Percentiles rank a stretch among this genome's conserved stretches.
Conservation (phyloP, 2,888 invertebrate species). For the Laspeyria flexula region DNA sequence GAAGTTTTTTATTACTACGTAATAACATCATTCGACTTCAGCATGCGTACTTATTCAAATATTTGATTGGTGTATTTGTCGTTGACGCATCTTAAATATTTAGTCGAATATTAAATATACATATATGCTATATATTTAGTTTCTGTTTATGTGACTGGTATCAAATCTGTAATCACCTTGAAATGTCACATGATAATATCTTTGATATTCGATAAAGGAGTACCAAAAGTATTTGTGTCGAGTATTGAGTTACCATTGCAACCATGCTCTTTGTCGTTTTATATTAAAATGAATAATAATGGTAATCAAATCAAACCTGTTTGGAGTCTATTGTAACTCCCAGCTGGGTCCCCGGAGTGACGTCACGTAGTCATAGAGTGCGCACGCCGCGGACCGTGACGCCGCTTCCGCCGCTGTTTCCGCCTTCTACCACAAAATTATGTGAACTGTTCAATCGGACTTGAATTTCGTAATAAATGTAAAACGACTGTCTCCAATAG, state of each 20-base stretch:
- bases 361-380: constrained; percentile 69
- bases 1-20: constrained; percentile 25
- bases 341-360: constrained; percentile 59
- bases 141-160: constrained; percentile 41
- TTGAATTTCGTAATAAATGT: constrained; percentile 62
- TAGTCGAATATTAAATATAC: too few species aligned
- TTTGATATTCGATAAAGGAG: constrained; percentile 53
- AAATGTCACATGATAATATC: constrained; percentile 59
- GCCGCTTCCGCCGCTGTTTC: constrained; percentile 80
- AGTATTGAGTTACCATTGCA: constrained; percentile 42
- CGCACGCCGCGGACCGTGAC: constrained; percentile 76
- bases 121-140: too few species aligned
- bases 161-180: constrained; percentile 56
- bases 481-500: constrained; percentile 20
- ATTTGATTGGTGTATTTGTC: constrained; percentile 6
- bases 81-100: constrained; percentile 12
- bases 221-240: constrained; percentile 48
- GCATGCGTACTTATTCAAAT: background rate
- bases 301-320: constrained; percentile 34
- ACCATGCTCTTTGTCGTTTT: constrained; percentile 29
- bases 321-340: constrained; percentile 38
- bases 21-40: background rate
- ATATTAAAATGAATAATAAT: constrained; percentile 30
- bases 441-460: constrained; percentile 73
- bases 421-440: constrained; percentile 77